Percentiles rank a stretch among this genome's conserved stretches.
phyloP scores from a whole-genome alignment of 2,797 vertebrate species.

The Enteromius thamalakanensis region DNA sequence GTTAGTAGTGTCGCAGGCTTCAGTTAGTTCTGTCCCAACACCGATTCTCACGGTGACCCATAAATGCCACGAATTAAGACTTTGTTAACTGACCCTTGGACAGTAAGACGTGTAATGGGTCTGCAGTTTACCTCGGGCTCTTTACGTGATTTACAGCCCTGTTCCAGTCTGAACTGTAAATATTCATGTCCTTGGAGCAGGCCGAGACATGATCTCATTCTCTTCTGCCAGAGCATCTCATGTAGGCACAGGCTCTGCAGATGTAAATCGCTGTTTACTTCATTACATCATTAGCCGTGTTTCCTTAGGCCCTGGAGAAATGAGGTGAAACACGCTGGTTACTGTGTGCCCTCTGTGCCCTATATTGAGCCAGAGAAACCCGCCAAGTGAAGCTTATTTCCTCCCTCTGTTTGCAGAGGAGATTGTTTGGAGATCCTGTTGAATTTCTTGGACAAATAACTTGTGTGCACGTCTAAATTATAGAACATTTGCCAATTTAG shows the following conservation, averaged over 20 bases:
- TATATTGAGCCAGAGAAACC: conserved; percentile 15
- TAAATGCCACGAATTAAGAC: background rate
- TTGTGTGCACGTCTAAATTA: conserved; percentile 30
- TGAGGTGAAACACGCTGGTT: conserved; percentile 34
- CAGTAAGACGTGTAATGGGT: conserved; percentile 1
- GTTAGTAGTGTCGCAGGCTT: background rate
- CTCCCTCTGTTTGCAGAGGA: conserved; percentile 29
- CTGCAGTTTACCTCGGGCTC: background rate
- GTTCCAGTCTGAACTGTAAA: conserved; percentile 77
- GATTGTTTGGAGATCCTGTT: conserved; percentile 25
- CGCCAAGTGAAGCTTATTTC: conserved; percentile 21
- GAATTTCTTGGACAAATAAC: conserved; percentile 28
- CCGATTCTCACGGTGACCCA: background rate
- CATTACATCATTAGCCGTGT: conserved; percentile 62
- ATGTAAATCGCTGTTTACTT: conserved; percentile 60
- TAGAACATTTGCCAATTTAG: conserved; percentile 26
- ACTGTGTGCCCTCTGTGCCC: conserved; percentile 23
- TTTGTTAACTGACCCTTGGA: conserved; percentile 18
- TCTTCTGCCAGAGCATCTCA: conserved; percentile 63
- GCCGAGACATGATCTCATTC: conserved; percentile 75
- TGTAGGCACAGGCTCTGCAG: conserved; percentile 58
- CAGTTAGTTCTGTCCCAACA: background rate
- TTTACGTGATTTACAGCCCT: conserved; percentile 52
- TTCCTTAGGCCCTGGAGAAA: conserved; percentile 40
- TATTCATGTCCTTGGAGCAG: conserved; percentile 74